phyloP scores from a whole-genome alignment of 2,888 invertebrate species.

The Mythimna loreyi region DNA sequence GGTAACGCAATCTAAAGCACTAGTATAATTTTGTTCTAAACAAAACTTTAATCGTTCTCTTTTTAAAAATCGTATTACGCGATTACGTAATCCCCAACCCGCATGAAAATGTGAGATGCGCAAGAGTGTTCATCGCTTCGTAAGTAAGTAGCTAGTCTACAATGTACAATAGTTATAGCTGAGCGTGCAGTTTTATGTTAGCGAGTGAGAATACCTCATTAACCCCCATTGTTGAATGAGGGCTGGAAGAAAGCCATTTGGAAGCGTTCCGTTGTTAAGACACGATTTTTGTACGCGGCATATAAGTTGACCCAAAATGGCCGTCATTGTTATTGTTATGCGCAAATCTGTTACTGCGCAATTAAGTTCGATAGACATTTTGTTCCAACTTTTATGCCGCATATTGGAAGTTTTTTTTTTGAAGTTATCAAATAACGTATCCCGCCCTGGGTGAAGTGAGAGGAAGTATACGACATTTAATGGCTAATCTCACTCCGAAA shows the following conservation, averaged over 20 bases:
- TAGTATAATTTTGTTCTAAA: background rate
- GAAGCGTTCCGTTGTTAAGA: too few relatives aligned
- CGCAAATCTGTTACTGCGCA: too few relatives aligned
- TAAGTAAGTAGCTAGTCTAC: slow-evolving; percentile 51
- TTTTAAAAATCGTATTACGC: slow-evolving; percentile 11
- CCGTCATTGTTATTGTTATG: too few relatives aligned
- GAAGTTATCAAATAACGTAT: too few relatives aligned
- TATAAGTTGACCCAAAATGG: too few relatives aligned
- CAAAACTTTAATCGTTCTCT: background rate
- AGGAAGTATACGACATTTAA: too few relatives aligned
- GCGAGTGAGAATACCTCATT: slow-evolving; percentile 61
- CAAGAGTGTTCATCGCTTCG: slow-evolving; percentile 54
- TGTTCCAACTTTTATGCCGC: too few relatives aligned
- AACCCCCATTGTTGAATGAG: slow-evolving; percentile 58
- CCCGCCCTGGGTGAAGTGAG: too few relatives aligned
- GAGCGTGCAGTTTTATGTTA: slow-evolving; percentile 56
- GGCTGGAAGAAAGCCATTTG: slow-evolving; percentile 44
- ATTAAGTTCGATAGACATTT: too few relatives aligned
- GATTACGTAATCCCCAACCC: slow-evolving; percentile 4
- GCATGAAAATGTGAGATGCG: slow-evolving; percentile 35
- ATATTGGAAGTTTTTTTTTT: too few relatives aligned
- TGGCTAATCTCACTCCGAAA: too few relatives aligned
- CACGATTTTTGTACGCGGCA: too few relatives aligned
- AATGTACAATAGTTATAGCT: slow-evolving; percentile 41
- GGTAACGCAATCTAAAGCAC: background rate